A percentile compares a stretch with the other conserved stretches of the same genome.
These are phyloP conservation scores for Odontomachus brunneus DNA, from an alignment of 1,140 invertebrate genomes.

Conservation along the genomic window DNA sequence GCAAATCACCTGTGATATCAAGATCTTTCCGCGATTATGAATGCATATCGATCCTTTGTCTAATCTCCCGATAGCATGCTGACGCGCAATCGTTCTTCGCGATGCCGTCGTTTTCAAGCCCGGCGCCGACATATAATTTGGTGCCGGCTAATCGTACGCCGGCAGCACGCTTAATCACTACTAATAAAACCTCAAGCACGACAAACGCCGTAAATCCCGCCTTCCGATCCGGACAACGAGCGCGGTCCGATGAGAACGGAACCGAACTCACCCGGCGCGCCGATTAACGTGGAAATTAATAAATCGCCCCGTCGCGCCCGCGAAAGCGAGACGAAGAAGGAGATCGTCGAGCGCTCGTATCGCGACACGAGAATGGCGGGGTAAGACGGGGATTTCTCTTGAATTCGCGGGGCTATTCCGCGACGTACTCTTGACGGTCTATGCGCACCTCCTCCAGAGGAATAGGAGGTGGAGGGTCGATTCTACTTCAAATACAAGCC, in stretches of 20 bases:
- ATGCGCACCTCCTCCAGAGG: slow-evolving; percentile 46
- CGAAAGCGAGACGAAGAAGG: slow-evolving; percentile 13
- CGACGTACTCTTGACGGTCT: slow-evolving; percentile 53
- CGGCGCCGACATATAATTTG: slow-evolving; percentile 47
- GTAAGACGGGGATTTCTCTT: slow-evolving; percentile 59
- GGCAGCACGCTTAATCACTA: slow-evolving; percentile 41
- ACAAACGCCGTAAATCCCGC: slow-evolving; percentile 53
- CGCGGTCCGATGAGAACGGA: background rate
- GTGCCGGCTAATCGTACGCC: slow-evolving; percentile 37
- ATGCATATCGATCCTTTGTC: slow-evolving; percentile 40
- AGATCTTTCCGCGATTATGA: slow-evolving; percentile 23
- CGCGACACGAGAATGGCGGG: slow-evolving; percentile 72
- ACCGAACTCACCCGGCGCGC: slow-evolving; percentile 20
- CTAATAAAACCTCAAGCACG: slow-evolving; percentile 54
- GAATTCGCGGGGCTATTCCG: slow-evolving; percentile 53
- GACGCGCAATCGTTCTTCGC: slow-evolving; percentile 13
- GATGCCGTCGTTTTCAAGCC: slow-evolving; percentile 18
- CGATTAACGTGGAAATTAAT: slow-evolving; percentile 67
- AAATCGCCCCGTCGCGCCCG: slow-evolving; percentile 5
- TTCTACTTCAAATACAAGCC: slow-evolving; percentile 80
- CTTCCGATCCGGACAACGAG: slow-evolving; percentile 35
- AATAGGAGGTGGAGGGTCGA: slow-evolving; percentile 77
- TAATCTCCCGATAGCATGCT: slow-evolving; percentile 49
- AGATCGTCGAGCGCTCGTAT: slow-evolving; percentile 20
- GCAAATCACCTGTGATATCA: background rate